Evolutionary conservation across 2,888 invertebrate species (phyloP), one percentile per base, ranked within the genome.

Genomic region (Saturnia japonica): DNA sequence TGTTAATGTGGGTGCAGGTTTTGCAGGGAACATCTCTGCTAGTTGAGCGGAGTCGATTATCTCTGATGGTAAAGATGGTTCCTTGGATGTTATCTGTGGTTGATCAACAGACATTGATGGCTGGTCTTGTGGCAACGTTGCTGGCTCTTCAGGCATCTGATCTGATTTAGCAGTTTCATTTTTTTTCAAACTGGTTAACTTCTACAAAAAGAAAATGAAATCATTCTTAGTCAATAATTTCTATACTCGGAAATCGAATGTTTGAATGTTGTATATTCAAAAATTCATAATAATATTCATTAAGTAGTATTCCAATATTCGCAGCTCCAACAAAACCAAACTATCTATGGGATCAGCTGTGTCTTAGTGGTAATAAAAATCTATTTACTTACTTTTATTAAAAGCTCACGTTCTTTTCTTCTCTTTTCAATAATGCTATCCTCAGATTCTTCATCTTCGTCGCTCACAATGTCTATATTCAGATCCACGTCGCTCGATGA

Each of bases 401-500:
- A 94, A 85, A 97, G 97, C 88, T 99, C 98, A 60, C 99, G 94
- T 82, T 98, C 97, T 83, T 97, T 97, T 74, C 99, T 95, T 77
- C 98, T 95, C 83, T 96, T 95, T 86, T 98, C 98, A 85, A 99
- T 99, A 78, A 99, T 97, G 78, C 96, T 96, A 86, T 99, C 98
- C 84, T 99, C 99, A 80, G 98, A 97, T 87, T 98, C 98, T 73
- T 98, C 97, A 73, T 97, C n/a, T n/a, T n/a, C 96, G 67, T 96
- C 95, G 25, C 97, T 95, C 81, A 97, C 96, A 11, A 54, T 54
- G 2, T 54, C 54, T 54, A 54, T 22, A 11, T 54, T 54, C 0
- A 54, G 19, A 2, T 54, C 54, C 9, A 2, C 11, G 8, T 54
- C 54, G 19, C 22, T 54, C 9, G 54, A 54, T 22, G 54, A 22